Conservation (phyloP, 53 echinoderm and acorn worm species). For the Actinopyga echinites region DNA sequence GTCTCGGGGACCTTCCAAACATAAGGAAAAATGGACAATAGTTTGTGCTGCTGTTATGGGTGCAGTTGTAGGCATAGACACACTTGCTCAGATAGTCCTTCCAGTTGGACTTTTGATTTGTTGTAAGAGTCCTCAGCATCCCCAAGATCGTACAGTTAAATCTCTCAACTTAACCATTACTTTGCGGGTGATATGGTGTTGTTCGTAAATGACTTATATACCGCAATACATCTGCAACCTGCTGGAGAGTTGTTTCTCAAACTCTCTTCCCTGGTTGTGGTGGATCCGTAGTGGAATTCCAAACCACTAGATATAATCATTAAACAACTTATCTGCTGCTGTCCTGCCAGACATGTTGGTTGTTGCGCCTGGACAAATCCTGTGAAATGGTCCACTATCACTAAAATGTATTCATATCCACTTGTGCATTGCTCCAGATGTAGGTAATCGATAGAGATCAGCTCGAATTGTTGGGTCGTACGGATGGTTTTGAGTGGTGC, state of each 20-base stretch:
- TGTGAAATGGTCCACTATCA: slow-evolving; percentile 43
- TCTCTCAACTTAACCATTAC: slow-evolving; percentile 40
- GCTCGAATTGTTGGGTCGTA: not conserved
- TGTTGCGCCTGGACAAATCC: slow-evolving; percentile 41
- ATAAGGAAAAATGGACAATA: slow-evolving; percentile 37
- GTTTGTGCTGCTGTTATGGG: slow-evolving; percentile 28
- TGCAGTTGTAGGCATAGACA: slow-evolving; percentile 47
- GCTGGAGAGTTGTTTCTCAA: slow-evolving; percentile 42
- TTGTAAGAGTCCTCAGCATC: slow-evolving; percentile 43
- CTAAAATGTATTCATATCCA: slow-evolving; percentile 42
- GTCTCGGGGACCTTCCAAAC: slow-evolving; percentile 39
- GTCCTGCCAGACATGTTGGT: slow-evolving; percentile 30
- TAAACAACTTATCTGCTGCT: slow-evolving; percentile 21
- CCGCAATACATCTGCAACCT: slow-evolving; percentile 3
- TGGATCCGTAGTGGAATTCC: slow-evolving; percentile 36
- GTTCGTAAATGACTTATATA: not conserved
- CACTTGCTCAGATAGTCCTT: slow-evolving; percentile 36
- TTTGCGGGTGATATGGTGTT: slow-evolving; percentile 51
- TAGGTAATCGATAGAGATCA: not conserved
- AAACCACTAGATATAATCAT: slow-evolving; percentile 38
- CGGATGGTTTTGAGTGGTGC: not conserved
- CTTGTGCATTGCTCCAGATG: slow-evolving; percentile 24
- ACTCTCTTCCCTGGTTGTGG: slow-evolving; percentile 50
- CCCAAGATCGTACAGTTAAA: slow-evolving; percentile 46
- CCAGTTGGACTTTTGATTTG: slow-evolving; percentile 24